phyloP scores from a whole-genome alignment of 1,140 invertebrate species.

The Heliconius hewitsoni region DNA sequence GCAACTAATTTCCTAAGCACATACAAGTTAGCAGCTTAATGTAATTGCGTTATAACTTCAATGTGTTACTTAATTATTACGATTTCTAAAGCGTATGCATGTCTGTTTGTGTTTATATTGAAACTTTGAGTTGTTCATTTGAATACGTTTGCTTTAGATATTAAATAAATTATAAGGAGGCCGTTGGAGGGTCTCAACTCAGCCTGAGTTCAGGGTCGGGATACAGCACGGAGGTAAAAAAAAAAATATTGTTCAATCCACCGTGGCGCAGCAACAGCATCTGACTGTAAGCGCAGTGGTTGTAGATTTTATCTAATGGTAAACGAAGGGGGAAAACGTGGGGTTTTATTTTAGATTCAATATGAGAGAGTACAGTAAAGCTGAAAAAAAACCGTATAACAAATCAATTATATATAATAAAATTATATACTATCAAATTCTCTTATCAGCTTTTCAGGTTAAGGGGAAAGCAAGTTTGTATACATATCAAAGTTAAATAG shows the following conservation, averaged over 20 bases:
- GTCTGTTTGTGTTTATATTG: conserved; percentile 13
- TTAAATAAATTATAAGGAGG: not conserved
- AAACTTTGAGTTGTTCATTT: not conserved
- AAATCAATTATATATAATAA: no score
- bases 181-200: no score
- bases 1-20: conserved; percentile 29
- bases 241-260: no score
- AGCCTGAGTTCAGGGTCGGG: no score
- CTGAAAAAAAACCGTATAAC: no score
- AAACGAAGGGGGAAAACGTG: no score
- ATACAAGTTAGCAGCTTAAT: conserved; percentile 30
- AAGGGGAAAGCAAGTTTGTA: not conserved
- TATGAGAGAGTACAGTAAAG: no score
- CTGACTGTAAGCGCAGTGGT: no score
- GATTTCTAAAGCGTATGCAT: conserved; percentile 11
- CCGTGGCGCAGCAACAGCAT: no score
- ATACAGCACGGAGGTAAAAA: no score
- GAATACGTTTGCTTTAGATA: not conserved
- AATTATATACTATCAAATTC: not conserved
- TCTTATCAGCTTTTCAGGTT: not conserved
- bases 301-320: no score
- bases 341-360: no score
- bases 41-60: conserved; percentile 34
- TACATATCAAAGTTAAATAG: not conserved
- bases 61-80: conserved; percentile 31